Conservation (phyloP, 2,113 vertebrate species). For the Ploceus nigricollis region DNA sequence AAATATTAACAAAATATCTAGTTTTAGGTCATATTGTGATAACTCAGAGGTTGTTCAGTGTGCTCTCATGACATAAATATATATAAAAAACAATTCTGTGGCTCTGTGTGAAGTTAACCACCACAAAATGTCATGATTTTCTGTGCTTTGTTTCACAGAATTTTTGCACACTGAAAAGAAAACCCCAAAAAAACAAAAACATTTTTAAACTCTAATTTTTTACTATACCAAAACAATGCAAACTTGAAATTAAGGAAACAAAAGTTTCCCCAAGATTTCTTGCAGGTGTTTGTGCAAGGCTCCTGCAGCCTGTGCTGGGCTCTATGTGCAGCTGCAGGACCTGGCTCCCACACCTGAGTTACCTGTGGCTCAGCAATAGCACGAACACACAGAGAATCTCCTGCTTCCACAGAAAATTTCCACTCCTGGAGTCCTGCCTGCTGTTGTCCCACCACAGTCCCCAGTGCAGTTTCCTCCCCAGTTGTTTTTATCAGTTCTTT, state of each 20-base stretch:
- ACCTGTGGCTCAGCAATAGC: fast-evolving
- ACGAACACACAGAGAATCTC: background rate
- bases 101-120: background rate
- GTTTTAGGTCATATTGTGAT: background rate
- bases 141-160: background rate
- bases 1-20: background rate
- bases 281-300: background rate
- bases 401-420: background rate
- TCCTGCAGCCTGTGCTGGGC: background rate
- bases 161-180: background rate
- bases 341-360: no score
- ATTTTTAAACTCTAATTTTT: background rate
- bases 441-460: background rate
- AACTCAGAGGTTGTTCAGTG: background rate
- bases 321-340: fast-evolving
- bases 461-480: background rate
- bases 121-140: fast-evolving
- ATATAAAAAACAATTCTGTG: no score
- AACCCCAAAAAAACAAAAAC: background rate
- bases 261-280: fast-evolving
- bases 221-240: background rate
- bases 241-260: background rate
- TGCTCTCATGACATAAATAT: background rate
- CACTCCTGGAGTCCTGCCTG: background rate
- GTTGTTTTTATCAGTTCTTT: background rate